phyloP scores from a whole-genome alignment of 2,113 vertebrate genomes.

The crab-eating macaque (Macaca fascicularis) region T2T-MFA8v1.1 NC_088378.1:74876501-74877000 shows the following conservation, averaged over 20 bases:
- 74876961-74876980: neutral
- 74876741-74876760: neutral
- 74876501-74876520: neutral
- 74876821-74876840: too few species aligned
- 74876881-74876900: slow-evolving; percentile 43
- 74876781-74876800: too few species aligned
- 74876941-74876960: neutral
- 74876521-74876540: neutral
- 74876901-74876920: slow-evolving; percentile 12
- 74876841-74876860: neutral
- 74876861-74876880: slow-evolving; percentile 14
- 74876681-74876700: neutral
- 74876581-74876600: neutral
- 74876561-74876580: neutral
- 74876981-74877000: neutral
- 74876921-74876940: neutral
- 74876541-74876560: neutral
- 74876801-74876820: too few species aligned
- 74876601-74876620: neutral
- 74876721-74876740: neutral
- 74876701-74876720: slow-evolving; percentile 41
- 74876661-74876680: neutral
- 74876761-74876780: neutral
- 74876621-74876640: neutral
- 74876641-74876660: neutral